These are phyloP conservation scores for Drosophila affinis DNA, from an alignment of 2,888 invertebrate species.

Conservation along the genomic window DNA sequence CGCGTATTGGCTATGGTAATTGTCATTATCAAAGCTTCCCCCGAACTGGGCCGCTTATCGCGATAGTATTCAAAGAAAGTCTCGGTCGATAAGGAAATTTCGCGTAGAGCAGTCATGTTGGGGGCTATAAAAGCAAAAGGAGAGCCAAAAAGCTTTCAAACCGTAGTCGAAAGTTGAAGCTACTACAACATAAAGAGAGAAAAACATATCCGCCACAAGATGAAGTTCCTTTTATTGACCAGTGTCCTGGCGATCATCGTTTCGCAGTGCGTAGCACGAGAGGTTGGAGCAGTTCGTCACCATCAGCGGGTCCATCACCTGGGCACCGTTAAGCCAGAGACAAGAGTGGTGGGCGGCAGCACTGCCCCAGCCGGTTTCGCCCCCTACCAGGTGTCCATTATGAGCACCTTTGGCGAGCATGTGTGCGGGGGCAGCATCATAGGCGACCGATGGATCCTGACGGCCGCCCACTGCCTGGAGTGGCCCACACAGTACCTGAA, in stretches of 20 bases:
- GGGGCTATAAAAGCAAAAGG: constrained; percentile 59
- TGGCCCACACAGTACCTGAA: constrained; percentile 71
- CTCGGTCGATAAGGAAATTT: constrained; percentile 51
- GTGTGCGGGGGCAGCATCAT: constrained; percentile 82
- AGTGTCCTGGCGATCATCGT: constrained; percentile 37
- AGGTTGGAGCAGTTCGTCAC: constrained; percentile 5
- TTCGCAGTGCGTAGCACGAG: constrained; percentile 34
- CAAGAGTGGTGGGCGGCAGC: constrained; percentile 72
- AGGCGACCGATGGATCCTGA: constrained; percentile 72
- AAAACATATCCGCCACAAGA: constrained; percentile 21
- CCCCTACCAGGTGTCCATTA: constrained; percentile 83
- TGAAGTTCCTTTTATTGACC: constrained; percentile 50
- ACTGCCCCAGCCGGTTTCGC: constrained; percentile 60
- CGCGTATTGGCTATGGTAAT: constrained; percentile 60
- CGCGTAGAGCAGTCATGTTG: constrained; percentile 1
- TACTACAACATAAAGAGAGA: constrained; percentile 19
- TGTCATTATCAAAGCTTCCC: constrained; percentile 63
- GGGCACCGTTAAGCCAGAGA: constrained; percentile 42
- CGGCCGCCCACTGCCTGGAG: constrained; percentile 81
- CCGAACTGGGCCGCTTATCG: constrained; percentile 54
- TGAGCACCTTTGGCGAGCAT: constrained; percentile 75
- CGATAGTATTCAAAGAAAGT: constrained; percentile 54
- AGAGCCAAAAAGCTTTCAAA: constrained; percentile 41
- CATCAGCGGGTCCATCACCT: constrained; percentile 45
- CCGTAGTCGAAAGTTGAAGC: constrained; percentile 36